Evolutionary conservation across 2,113 vertebrate species (phyloP).

Genomic region (Alectura lathami): DNA sequence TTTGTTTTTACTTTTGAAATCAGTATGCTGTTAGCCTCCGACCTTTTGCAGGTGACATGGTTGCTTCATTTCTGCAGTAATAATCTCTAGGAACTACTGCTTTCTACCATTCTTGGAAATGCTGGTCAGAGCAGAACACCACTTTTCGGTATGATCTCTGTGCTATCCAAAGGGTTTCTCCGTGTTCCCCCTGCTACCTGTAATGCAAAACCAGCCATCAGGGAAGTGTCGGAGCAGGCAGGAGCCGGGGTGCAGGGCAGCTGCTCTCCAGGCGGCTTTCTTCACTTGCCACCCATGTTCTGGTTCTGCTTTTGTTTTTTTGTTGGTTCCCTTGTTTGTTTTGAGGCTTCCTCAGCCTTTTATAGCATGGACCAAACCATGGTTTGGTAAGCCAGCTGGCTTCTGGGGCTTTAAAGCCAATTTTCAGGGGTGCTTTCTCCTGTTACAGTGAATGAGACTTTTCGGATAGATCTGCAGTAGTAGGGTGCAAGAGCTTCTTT

Average conservation of each 20-base stretch:
- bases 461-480: background rate
- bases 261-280: background rate
- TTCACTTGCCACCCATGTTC: background rate
- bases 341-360: background rate
- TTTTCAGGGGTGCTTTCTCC: background rate
- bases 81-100: background rate
- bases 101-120: background rate
- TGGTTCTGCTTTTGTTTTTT: background rate
- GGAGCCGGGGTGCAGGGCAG: background rate
- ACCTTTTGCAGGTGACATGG: background rate
- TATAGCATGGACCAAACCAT: background rate
- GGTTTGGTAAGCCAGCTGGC: background rate
- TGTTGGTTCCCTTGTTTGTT: background rate
- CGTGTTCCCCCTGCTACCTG: background rate
- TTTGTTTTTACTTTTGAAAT: background rate
- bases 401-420: background rate
- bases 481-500: background rate
- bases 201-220: accelerated
- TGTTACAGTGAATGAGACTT: background rate
- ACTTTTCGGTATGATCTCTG: background rate
- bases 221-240: background rate
- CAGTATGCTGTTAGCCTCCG: background rate
- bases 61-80: background rate
- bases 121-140: background rate
- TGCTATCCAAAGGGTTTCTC: background rate